phyloP scores from a whole-genome alignment of 2,797 vertebrate genomes.

The Oophaga sylvatica region DNA sequence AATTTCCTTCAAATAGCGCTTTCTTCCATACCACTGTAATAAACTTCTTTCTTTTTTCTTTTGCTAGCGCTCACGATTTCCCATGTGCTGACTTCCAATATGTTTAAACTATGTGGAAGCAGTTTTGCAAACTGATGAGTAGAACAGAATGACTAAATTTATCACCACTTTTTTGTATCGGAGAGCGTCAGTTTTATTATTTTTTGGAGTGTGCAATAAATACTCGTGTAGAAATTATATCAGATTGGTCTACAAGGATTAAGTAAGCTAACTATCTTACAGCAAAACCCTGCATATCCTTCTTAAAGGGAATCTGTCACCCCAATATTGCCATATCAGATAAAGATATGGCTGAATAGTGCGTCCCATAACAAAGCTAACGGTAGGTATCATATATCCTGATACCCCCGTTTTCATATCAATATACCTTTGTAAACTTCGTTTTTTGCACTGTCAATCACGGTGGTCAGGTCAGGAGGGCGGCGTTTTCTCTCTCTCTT shows the following conservation, averaged over 20 bases:
- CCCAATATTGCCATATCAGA: too few relatives aligned
- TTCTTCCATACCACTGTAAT: slow-evolving; percentile 18
- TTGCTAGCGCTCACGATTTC: slow-evolving; percentile 41
- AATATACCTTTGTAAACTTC: too few relatives aligned
- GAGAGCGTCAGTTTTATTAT: not conserved
- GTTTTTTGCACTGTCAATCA: too few relatives aligned
- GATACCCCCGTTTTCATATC: too few relatives aligned
- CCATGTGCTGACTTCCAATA: slow-evolving; percentile 48
- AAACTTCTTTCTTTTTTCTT: not conserved
- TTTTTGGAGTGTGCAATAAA: not conserved
- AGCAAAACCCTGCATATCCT: too few relatives aligned
- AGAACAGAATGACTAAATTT: slow-evolving; percentile 27
- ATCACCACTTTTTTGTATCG: not conserved
- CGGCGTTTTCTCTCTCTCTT: too few relatives aligned
- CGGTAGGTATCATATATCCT: too few relatives aligned
- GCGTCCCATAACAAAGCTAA: too few relatives aligned
- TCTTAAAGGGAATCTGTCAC: too few relatives aligned
- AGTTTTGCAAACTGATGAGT: slow-evolving; percentile 42
- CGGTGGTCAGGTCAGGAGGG: too few relatives aligned
- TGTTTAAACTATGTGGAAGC: slow-evolving; percentile 26
- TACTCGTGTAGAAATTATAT: not conserved
- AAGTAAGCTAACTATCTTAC: too few relatives aligned
- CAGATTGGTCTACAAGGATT: not conserved
- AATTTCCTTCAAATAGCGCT: slow-evolving; percentile 25
- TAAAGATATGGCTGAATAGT: too few relatives aligned